Base-by-base conservation (phyloP, 1,140 invertebrate genomes). In the Lepeophtheirus salmonis region DNA sequence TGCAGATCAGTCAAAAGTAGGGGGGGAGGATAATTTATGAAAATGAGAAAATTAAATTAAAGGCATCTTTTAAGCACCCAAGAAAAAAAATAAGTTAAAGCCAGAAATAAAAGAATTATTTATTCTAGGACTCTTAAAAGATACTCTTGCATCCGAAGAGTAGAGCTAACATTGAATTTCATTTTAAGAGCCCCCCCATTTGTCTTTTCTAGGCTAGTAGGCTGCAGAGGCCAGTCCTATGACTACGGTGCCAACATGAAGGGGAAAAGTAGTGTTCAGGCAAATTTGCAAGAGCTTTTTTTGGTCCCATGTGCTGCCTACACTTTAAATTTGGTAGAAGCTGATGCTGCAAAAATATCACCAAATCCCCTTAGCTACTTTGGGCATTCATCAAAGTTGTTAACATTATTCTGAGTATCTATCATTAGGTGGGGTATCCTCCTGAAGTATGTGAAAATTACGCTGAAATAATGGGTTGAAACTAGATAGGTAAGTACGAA, bases 401-500 rank as follows among this genome's bases (percentile, higher is more conserved):
- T 54, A 61, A 67, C 60, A 58, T 63, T 65, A 56, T 66, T 68
- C 65, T 64, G 62, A 41, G 50, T 54, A 4, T 66, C 65, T 10
- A 57, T 59, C 50, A 52, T 64, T 21, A 54, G 65, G 30, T 66
- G 65, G 65, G 49, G 62, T 30, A 62, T 68, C 22, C 52, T 68
- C 18, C 64, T 63, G 55, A 21, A 64, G 17, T 30, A 62, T 52
- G 53, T 64, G 3, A 64, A 64, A 18, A 20, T 65, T 4, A 63
- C 60, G 30, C 24, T 66, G 22, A 67, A 67, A 64, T 52, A 30
- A 41, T 64, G 64, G 61, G 56, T 60, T 62, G 64, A 66, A 50
- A 67, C 64, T 48, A 64, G 66, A 22, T 68, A 66, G 63, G 62
- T 66, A 64, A 63, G 55, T 50, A 64, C 54, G 24, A 59, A 63